Percentiles rank a stretch among this genome's conserved stretches.
These are phyloP conservation scores for Pomatostomus ruficeps DNA, from an alignment of 2,113 vertebrate species.

Conservation along the genomic window DNA sequence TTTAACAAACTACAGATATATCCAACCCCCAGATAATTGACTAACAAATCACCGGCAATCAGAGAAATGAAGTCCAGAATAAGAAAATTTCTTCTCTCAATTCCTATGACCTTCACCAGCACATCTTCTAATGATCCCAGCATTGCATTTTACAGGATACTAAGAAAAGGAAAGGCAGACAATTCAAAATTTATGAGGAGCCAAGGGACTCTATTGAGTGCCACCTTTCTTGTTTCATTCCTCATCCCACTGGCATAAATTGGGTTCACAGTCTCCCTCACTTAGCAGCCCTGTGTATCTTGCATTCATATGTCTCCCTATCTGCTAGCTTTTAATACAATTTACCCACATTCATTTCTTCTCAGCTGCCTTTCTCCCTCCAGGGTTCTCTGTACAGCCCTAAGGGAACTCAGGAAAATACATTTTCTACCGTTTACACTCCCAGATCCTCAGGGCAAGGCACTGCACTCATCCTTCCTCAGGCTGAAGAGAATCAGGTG, in stretches of 20 bases:
- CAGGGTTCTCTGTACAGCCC: not conserved
- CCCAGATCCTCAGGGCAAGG: not conserved
- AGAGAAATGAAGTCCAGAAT: not conserved
- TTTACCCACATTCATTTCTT: not conserved
- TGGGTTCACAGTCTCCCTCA: not conserved
- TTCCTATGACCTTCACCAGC: not conserved
- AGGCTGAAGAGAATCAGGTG: not conserved
- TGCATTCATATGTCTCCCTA: not conserved
- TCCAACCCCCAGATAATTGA: not conserved
- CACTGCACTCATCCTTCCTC: not conserved
- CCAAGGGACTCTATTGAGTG: not conserved
- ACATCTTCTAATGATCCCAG: not conserved
- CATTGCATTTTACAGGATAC: conserved; percentile 8
- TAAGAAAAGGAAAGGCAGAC: conserved; percentile 28
- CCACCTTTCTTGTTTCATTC: not conserved
- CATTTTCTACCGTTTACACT: not conserved
- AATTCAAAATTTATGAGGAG: conserved; percentile 36
- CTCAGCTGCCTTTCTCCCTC: not conserved
- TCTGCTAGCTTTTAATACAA: not conserved
- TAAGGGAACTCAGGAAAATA: not conserved
- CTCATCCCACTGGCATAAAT: not conserved
- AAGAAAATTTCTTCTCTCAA: not conserved
- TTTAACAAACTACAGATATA: not conserved
- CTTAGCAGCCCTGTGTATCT: not conserved
- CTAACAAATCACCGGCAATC: conserved; percentile 23